Base-by-base conservation (phyloP, 2,888 invertebrate species). In the Craniophora ligustri region DNA sequence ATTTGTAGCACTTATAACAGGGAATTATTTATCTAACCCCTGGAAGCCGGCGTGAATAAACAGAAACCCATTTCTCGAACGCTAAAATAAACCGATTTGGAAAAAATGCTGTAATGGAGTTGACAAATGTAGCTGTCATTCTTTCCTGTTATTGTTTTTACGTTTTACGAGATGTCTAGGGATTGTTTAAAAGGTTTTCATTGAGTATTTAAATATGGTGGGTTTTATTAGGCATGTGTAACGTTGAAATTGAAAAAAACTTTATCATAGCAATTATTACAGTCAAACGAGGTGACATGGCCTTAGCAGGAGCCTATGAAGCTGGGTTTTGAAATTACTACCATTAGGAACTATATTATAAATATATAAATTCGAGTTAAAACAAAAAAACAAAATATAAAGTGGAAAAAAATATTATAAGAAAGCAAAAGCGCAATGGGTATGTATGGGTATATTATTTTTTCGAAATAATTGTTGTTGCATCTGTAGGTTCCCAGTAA, bases 81-180 rank as follows among this genome's bases (percentile, higher is more conserved):
- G 78, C 74, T 75, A 72, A 81, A 75, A 76, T 79, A 81, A 86
- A 84, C 81, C 77, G 81, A 83, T 85, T 85, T 85, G 71, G 61
- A 76, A 81, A 78, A 83, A 82, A 84, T 74, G 67, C 79, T 79
- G 78, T 67, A 75, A 71, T 72, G 73, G 74, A 78, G 46, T 73
- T 72, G 56, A 61, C 68, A 56, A 49, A 67, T 67, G 67, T 67
- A 53, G 36, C 64, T 62, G 72, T 69, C 62, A 68, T 74, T 72
- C 67, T 67, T 69, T 46, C 13, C 34, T 54, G 40, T 54, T 60
- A 54, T 56, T 69, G 54, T 65, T 55, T 45, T 36, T 40, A 54
- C 50, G 48, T 34, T 47, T 55, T 46, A 61, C 49, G 32, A 26
- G 10, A 36, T 35, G 23, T 48, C 46, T 47, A 40, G 42, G 32